Percentiles rank a stretch among this genome's conserved stretches.
Evolutionary conservation across 2,113 vertebrate species (phyloP).

Genomic region (Cygnus buccinator): DNA sequence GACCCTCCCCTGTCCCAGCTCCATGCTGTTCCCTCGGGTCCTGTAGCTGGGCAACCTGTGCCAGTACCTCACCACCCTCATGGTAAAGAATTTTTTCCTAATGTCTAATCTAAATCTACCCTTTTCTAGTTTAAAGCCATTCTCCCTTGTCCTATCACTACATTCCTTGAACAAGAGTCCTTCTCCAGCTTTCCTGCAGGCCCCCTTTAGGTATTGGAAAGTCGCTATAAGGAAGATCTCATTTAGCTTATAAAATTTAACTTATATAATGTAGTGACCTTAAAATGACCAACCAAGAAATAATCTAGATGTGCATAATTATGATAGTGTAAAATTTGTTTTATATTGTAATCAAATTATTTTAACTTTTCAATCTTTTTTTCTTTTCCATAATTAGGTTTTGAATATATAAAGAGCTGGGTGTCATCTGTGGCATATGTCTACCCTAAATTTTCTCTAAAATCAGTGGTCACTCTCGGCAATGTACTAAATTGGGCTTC

Average conservation of each 20-base stretch:
- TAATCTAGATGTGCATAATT: background rate
- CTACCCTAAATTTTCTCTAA: background rate
- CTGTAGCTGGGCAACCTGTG: no score
- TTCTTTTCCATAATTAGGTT: background rate
- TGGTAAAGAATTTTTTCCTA: no score
- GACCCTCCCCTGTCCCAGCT: no score
- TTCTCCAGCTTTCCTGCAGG: no score
- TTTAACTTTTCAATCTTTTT: background rate
- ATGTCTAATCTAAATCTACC: no score
- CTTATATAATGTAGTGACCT: background rate
- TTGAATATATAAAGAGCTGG: background rate
- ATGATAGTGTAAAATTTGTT: background rate
- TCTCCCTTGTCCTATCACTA: no score
- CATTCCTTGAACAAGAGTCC: no score
- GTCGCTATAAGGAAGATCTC: no score
- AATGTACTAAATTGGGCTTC: background rate
- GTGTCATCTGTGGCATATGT: background rate
- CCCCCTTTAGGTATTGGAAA: no score
- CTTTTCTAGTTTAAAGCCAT: no score
- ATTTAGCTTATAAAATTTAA: background rate
- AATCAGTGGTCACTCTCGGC: background rate
- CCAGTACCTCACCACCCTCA: no score
- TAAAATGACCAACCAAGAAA: background rate
- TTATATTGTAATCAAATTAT: background rate
- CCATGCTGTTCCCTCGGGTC: no score